Conservation (phyloP, 2,113 vertebrate genomes). For the Sceloporus undulatus region DNA sequence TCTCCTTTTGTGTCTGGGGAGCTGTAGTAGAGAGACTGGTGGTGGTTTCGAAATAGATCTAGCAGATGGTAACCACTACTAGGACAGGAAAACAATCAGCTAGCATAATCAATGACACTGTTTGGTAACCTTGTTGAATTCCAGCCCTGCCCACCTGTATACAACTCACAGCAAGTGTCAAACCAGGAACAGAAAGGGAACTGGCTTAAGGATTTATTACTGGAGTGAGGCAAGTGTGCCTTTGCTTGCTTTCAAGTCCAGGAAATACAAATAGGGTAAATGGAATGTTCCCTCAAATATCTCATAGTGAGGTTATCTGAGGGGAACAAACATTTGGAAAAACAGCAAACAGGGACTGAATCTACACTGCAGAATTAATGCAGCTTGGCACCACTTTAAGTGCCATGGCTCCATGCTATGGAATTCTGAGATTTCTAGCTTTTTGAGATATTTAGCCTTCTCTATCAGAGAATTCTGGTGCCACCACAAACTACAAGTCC, state of each 20-base stretch:
- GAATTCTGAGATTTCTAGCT: too few species aligned
- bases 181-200: constrained; percentile 42
- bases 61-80: constrained; percentile 24
- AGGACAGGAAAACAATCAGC: constrained; percentile 39
- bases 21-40: constrained; percentile 45
- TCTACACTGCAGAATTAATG: too few species aligned
- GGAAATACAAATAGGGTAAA: constrained; percentile 53
- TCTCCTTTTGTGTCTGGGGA: constrained; percentile 7
- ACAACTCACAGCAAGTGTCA: constrained; percentile 22
- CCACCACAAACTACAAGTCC: too few species aligned
- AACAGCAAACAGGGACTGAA: not conserved
- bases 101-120: not conserved
- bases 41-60: constrained; percentile 30
- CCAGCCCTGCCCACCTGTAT: constrained; percentile 21
- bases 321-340: constrained; percentile 23
- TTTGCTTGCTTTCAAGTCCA: constrained; percentile 60
- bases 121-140: constrained; percentile 25
- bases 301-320: constrained; percentile 48
- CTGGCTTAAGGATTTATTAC: constrained; percentile 46
- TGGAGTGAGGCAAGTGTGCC: constrained; percentile 56
- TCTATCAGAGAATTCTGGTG: too few species aligned
- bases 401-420: too few species aligned
- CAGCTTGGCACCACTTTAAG: too few species aligned
- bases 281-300: constrained; percentile 61
- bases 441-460: too few species aligned